Evolutionary conservation across 2,113 vertebrate species (phyloP).

Genomic region (Saccopteryx leptura): DNA sequence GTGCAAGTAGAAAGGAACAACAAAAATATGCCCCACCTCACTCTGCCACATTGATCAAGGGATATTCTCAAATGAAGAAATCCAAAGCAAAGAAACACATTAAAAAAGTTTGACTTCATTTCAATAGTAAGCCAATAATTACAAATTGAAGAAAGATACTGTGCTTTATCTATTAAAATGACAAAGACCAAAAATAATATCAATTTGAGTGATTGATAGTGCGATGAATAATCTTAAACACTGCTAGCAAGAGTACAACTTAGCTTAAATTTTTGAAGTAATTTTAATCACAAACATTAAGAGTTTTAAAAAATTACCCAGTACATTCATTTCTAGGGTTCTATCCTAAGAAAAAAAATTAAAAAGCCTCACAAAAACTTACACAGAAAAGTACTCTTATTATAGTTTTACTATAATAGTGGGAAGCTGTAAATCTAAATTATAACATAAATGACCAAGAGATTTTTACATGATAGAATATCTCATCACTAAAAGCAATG

Average conservation of each 20-base stretch:
- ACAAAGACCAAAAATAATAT: background rate
- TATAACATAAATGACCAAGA: slow-evolving; percentile 7
- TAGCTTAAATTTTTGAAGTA: slow-evolving; percentile 16
- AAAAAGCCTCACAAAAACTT: slow-evolving; percentile 2
- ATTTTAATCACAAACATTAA: slow-evolving; percentile 26
- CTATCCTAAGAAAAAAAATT: slow-evolving; percentile 2
- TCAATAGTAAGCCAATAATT: slow-evolving; percentile 5
- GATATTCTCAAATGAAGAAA: background rate
- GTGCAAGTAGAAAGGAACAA: background rate
- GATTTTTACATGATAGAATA: background rate
- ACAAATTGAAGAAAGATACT: slow-evolving; percentile 38
- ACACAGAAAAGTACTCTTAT: background rate
- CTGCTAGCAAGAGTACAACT: slow-evolving; percentile 8
- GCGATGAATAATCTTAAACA: background rate
- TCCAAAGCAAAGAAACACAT: background rate
- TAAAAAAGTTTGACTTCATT: background rate
- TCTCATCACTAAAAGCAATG: background rate
- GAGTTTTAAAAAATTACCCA: slow-evolving; percentile 20
- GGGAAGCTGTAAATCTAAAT: slow-evolving; percentile 52
- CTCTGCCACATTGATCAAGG: background rate
- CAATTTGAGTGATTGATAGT: background rate
- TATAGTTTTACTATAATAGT: background rate
- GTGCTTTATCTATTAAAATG: background rate
- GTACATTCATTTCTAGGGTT: slow-evolving; percentile 11
- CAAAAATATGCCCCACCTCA: background rate